A percentile compares a stretch with the other conserved stretches of the same genome.
phyloP scores from a whole-genome alignment of 2,888 invertebrate species.

The Lampropteryx suffumata region DNA sequence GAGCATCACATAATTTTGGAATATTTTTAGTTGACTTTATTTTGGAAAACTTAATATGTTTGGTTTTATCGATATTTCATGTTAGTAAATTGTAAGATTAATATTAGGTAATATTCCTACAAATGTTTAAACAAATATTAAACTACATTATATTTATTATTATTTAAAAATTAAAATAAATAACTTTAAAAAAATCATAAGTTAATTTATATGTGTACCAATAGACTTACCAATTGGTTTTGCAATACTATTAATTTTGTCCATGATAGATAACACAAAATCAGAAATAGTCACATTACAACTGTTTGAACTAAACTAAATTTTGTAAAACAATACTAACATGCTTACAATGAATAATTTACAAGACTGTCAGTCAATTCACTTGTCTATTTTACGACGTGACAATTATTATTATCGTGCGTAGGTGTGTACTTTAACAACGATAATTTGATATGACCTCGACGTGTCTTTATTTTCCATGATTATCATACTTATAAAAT shows the following conservation, averaged over 20 bases:
- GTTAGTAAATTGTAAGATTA: too few species aligned
- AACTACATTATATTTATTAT: too few species aligned
- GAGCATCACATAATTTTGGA: too few species aligned
- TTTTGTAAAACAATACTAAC: constrained; percentile 3
- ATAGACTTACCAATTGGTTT: constrained; percentile 10
- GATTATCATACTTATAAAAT: too few species aligned
- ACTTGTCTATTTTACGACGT: constrained; percentile 8
- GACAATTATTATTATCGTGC: constrained; percentile 16
- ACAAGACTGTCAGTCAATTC: constrained; percentile 28
- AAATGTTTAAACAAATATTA: too few species aligned
- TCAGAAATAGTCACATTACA: constrained; percentile 4
- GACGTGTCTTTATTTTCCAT: not conserved
- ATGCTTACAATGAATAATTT: constrained; percentile 43
- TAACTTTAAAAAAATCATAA: too few species aligned
- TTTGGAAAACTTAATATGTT: too few species aligned
- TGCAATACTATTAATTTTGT: constrained; percentile 2
- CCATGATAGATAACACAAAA: constrained; percentile 1
- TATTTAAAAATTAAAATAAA: too few species aligned
- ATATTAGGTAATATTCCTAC: too few species aligned
- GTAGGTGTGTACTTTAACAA: constrained; percentile 1
- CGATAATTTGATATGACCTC: not conserved
- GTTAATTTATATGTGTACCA: too few species aligned
- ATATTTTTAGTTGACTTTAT: too few species aligned
- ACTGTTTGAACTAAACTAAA: constrained; percentile 13
- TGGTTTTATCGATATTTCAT: too few species aligned